A percentile compares a stretch with the other conserved stretches of the same genome.
Evolutionary conservation across 2,888 invertebrate species (phyloP).

Genomic region (Drosophila glabriapex): DNA sequence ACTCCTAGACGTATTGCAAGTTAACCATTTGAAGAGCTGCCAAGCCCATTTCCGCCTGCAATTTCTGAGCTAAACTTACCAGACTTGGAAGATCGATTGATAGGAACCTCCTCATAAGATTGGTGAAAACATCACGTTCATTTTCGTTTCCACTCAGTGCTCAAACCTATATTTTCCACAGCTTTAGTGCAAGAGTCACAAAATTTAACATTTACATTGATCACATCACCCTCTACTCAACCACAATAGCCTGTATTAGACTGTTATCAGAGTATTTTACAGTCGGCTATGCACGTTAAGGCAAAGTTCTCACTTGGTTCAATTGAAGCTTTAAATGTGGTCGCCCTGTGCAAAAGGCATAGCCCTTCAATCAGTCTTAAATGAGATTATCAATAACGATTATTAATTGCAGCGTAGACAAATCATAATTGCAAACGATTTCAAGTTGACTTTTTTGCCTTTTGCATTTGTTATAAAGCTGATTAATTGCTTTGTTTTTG

Average conservation of each 20-base stretch:
- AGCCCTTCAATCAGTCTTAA: constrained; percentile 42
- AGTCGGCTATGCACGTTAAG: background rate
- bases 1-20: too few species aligned
- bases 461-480: constrained; percentile 46
- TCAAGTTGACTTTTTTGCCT: constrained; percentile 36
- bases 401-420: constrained; percentile 38
- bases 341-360: background rate
- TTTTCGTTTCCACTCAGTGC: background rate
- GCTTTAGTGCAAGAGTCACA: background rate
- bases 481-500: constrained; percentile 73
- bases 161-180: background rate
- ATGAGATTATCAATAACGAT: constrained; percentile 52
- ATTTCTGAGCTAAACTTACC: background rate
- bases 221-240: too few species aligned
- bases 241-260: background rate
- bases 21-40: background rate
- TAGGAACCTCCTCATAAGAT: rapidly evolving
- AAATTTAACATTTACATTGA: background rate
- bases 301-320: background rate
- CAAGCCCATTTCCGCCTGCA: background rate
- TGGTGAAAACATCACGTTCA: background rate
- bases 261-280: background rate
- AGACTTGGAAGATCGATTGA: background rate
- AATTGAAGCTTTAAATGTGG: background rate
- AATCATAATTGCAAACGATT: constrained; percentile 51